phyloP scores from a whole-genome alignment of 2,797 vertebrate genomes.

The Melanotaenia boesemani region DNA sequence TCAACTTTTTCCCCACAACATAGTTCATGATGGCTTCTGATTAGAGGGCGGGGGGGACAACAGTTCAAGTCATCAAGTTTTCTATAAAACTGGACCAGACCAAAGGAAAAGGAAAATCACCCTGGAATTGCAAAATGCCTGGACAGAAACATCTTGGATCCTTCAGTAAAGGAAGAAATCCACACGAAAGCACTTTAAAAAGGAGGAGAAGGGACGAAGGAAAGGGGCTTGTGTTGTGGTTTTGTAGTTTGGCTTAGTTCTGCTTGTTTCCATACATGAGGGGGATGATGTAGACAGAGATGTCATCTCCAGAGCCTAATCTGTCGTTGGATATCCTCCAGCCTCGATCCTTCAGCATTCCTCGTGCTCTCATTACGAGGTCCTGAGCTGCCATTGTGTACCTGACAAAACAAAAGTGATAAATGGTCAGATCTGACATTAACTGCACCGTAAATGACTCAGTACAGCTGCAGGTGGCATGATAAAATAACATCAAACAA shows the following conservation, averaged over 20 bases:
- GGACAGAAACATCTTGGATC: conserved; percentile 25
- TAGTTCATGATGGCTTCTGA: conserved; percentile 46
- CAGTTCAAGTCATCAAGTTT: conserved; percentile 25
- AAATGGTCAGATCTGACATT: neutral
- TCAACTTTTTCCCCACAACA: neutral
- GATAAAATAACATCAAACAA: neutral
- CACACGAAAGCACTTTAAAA: conserved; percentile 54
- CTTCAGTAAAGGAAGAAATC: conserved; percentile 36
- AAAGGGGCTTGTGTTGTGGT: conserved; percentile 12
- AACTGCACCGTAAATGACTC: neutral
- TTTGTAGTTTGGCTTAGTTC: conserved; percentile 66
- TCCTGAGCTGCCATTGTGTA: conserved; percentile 98
- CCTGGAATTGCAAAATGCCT: conserved; percentile 25
- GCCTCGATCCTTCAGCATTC: conserved; percentile 93
- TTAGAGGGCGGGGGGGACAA: neutral
- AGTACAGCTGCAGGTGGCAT: neutral
- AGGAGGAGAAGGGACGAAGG: conserved; percentile 26
- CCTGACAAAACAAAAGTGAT: conserved; percentile 74
- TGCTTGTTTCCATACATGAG: conserved; percentile 90
- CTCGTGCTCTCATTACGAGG: conserved; percentile 94
- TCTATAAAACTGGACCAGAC: conserved; percentile 23
- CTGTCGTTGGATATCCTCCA: conserved; percentile 96
- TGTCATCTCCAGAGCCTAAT: conserved; percentile 97
- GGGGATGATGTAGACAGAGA: conserved; percentile 97
- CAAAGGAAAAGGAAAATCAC: conserved; percentile 22